Percentiles rank a stretch among this genome's conserved stretches.
Evolutionary conservation across 2,888 invertebrate species (phyloP).

Genomic region (Epinotia brunnichana): DNA sequence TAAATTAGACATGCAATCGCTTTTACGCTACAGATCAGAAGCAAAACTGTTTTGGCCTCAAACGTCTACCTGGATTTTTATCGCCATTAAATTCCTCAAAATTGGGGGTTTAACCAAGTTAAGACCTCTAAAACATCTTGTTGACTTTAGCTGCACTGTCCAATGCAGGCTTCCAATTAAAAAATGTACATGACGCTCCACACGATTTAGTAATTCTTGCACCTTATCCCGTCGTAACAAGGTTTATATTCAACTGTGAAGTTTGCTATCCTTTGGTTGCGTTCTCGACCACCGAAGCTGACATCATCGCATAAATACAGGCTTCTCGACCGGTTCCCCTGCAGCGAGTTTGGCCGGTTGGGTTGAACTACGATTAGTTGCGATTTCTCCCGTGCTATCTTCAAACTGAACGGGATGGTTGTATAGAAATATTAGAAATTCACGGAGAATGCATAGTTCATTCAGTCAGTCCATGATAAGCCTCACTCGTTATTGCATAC

Average conservation of each 20-base stretch:
- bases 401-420: not conserved
- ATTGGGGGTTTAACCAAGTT: too few species aligned
- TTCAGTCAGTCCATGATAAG: not conserved
- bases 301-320: conserved; percentile 29
- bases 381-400: conserved; percentile 16
- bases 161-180: not conserved
- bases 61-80: not conserved
- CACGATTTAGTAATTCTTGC: not conserved
- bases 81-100: too few species aligned
- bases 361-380: conserved; percentile 15
- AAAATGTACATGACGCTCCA: not conserved
- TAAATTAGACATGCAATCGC: too few species aligned
- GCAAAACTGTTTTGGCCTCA: not conserved
- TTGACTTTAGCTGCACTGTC: not conserved
- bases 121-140: not conserved
- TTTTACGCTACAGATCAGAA: not conserved
- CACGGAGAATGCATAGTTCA: not conserved
- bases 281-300: conserved; percentile 11
- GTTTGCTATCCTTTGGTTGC: not conserved
- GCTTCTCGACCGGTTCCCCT: conserved; percentile 24
- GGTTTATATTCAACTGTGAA: not conserved
- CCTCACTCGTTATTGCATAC: not conserved
- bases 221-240: not conserved
- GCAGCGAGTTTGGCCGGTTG: conserved; percentile 23
- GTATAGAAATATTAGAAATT: not conserved